phyloP scores from a whole-genome alignment of 2,113 vertebrate genomes.

The Seriola dumerili region DNA sequence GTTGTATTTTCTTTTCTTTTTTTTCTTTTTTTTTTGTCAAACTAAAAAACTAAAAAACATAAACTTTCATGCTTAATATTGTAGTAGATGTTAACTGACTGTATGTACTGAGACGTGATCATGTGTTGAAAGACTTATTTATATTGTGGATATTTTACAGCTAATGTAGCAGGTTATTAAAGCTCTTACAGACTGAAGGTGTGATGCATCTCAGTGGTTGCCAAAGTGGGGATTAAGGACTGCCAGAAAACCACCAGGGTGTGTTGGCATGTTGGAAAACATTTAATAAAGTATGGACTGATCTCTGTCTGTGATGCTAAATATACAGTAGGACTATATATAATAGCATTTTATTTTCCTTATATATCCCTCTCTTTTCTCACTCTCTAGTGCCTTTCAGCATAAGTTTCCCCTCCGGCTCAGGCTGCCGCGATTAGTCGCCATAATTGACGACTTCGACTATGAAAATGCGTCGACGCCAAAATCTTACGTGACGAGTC shows the following conservation, averaged over 20 bases:
- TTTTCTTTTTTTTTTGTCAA: too few species aligned
- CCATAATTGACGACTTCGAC: too few species aligned
- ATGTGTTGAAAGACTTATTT: background rate
- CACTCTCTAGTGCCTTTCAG: background rate
- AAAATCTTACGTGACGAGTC: too few species aligned
- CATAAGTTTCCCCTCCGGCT: background rate
- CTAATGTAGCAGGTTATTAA: slow-evolving; percentile 2
- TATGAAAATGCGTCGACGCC: too few species aligned
- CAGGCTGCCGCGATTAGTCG: too few species aligned
- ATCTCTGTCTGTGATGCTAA: background rate
- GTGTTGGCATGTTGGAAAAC: slow-evolving; percentile 13
- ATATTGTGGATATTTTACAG: background rate
- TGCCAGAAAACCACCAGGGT: slow-evolving; percentile 14
- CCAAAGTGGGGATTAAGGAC: background rate
- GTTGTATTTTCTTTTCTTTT: background rate
- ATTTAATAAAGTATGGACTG: background rate
- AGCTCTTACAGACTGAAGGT: background rate
- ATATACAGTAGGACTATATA: background rate
- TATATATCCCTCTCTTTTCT: background rate
- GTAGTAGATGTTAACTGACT: background rate
- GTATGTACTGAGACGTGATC: background rate
- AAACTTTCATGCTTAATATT: background rate
- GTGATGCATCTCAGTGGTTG: background rate
- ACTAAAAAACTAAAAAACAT: background rate
- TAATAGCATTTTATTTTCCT: background rate